Percentiles rank a stretch among this genome's conserved stretches.
phyloP scores from a whole-genome alignment of 2,797 vertebrate genomes.

The Leptatherina wallacei region DNA sequence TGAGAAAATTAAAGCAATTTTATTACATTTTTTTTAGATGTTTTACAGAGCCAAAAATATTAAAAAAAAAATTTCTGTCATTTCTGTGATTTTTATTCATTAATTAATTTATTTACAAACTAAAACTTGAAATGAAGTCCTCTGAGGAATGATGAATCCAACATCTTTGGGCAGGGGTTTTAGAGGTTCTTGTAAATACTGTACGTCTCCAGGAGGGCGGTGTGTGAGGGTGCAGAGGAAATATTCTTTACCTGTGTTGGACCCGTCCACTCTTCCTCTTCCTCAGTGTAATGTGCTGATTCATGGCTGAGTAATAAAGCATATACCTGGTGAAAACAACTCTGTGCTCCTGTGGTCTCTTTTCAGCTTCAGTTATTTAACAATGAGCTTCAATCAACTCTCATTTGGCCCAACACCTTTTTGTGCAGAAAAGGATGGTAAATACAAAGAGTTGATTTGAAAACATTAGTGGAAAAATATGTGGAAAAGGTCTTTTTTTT shows the following conservation, averaged over 20 bases:
- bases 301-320: slow-evolving; percentile 77
- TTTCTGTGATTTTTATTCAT: background rate
- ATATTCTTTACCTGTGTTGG: slow-evolving; percentile 45
- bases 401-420: background rate
- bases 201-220: slow-evolving; percentile 33
- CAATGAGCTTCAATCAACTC: background rate
- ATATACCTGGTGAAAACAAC: slow-evolving; percentile 52
- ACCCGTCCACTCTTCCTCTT: slow-evolving; percentile 56
- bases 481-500: background rate
- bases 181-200: slow-evolving; percentile 64
- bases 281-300: slow-evolving; percentile 70
- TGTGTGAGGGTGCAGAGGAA: slow-evolving; percentile 2
- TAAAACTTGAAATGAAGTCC: background rate
- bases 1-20: too few species aligned
- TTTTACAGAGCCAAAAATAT: too few species aligned
- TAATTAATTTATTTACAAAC: background rate
- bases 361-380: background rate
- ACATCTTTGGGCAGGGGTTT: background rate
- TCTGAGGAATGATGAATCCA: background rate
- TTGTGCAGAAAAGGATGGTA: background rate
- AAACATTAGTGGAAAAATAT: background rate
- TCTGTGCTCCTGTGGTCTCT: slow-evolving; percentile 32
- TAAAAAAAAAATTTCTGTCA: background rate
- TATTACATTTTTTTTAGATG: background rate
- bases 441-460: background rate